Evolutionary conservation across 2,797 vertebrate species (phyloP), one percentile per base, ranked within the genome.

Genomic region (Pampus argenteus): DNA sequence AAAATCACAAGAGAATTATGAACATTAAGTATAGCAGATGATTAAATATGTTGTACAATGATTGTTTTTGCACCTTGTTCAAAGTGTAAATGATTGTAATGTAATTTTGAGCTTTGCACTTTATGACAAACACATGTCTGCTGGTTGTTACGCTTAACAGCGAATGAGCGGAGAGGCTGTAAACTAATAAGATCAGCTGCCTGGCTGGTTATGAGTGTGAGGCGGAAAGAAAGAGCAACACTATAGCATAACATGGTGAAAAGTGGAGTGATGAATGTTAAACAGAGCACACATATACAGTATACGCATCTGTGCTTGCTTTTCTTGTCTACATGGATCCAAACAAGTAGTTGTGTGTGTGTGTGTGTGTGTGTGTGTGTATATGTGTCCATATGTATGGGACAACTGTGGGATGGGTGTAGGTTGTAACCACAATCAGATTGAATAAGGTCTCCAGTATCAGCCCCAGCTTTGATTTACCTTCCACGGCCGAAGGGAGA

Each of bases 51-150:
- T 83, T 74, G 85, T 59, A 69, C 80, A 73, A 74, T 63, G 67
- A 84, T 74, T 82, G 80, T 71, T 78, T 88, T 85, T 83, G 60
- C 89, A 81, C 67, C 31, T 60, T 5, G 66, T 83, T 91, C 87
- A 81, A 83, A 83, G 84, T 85, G 84, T 78, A 85, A 88, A 90
- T 40, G 47, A 79, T 50, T 74, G 72, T 68, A 79, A 79, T 79
- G 78, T 77, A 45, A 79, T 74, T 89, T 59, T 55, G 64, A 79
- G 76, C 66, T 69, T 58, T 36, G 49, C 62, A 22, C 54, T 90
- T 93, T 89, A 90, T 89, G 86, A 82, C 81, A 90, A 92, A 88
- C 90, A 91, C 29, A 84, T 90, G 89, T 87, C 86, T 45, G 52
- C 84, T 83, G 64, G 66, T 87, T 87, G 87, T 89, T 87, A 74